phyloP scores from a whole-genome alignment of 2,888 invertebrate genomes.

The Abrostola tripartita region DNA sequence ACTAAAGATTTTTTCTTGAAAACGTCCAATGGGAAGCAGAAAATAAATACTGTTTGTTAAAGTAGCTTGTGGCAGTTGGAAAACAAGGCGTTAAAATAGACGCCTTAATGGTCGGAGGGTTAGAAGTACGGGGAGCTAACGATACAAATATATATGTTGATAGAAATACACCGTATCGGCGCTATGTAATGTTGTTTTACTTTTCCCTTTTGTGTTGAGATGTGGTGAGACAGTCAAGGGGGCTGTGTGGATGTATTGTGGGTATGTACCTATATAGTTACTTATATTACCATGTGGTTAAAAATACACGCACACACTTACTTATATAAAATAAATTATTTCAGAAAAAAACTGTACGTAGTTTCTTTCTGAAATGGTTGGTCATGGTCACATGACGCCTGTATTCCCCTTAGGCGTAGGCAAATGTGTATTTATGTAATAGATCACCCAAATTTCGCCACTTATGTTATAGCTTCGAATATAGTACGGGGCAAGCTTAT shows the following conservation, averaged over 20 bases:
- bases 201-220: conserved; percentile 14
- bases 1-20: conserved; percentile 78
- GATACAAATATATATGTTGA: conserved; percentile 55
- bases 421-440: too few relatives aligned
- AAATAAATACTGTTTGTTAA: conserved; percentile 74
- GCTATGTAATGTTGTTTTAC: conserved; percentile 31
- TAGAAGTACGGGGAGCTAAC: conserved; percentile 29
- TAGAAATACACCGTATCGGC: conserved; percentile 28
- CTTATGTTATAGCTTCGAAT: too few relatives aligned
- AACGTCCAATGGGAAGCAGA: conserved; percentile 63
- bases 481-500: too few relatives aligned
- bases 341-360: too few relatives aligned
- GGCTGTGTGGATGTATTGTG: not conserved
- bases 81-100: conserved; percentile 64
- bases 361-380: too few relatives aligned
- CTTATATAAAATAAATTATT: too few relatives aligned
- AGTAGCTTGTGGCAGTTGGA: conserved; percentile 66
- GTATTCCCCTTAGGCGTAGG: too few relatives aligned
- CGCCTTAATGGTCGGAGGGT: conserved; percentile 59
- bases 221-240: conserved; percentile 4
- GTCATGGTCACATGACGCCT: too few relatives aligned
- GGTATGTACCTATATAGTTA: too few relatives aligned
- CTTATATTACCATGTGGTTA: too few relatives aligned
- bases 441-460: too few relatives aligned
- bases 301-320: too few relatives aligned